Evolutionary conservation across 2,888 invertebrate genomes (phyloP).

Genomic region (Eristalis arbustorum): DNA sequence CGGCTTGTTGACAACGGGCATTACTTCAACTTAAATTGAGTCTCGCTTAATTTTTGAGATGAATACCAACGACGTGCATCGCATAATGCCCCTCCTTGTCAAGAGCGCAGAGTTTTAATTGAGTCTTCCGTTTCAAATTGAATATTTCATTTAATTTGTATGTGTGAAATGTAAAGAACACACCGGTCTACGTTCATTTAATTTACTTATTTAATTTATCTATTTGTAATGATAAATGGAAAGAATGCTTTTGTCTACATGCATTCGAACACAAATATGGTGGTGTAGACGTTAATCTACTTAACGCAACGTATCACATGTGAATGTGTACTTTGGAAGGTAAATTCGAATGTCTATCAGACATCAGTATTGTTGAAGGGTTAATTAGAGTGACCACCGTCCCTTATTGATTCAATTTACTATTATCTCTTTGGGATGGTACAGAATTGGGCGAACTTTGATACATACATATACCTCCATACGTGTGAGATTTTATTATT

Average conservation of each 20-base stretch:
- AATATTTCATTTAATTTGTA: slow-evolving; percentile 38
- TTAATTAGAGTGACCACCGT: not conserved
- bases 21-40: slow-evolving; percentile 64
- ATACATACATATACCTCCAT: not conserved
- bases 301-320: not conserved
- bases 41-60: slow-evolving; percentile 56
- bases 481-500: too few relatives aligned
- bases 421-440: not conserved
- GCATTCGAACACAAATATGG: not conserved
- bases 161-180: slow-evolving; percentile 25
- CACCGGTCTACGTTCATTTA: not conserved
- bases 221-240: not conserved
- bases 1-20: slow-evolving; percentile 53
- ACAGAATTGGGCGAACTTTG: not conserved
- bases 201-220: slow-evolving; percentile 9
- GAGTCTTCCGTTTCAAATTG: slow-evolving; percentile 62
- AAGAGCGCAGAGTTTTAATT: slow-evolving; percentile 60
- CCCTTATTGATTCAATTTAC: not conserved
- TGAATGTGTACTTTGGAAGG: too few relatives aligned
- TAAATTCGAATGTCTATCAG: not conserved
- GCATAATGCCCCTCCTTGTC: slow-evolving; percentile 52
- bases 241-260: not conserved
- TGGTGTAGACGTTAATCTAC: not conserved
- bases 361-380: not conserved
- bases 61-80: slow-evolving; percentile 45